Conservation (phyloP, 2,888 invertebrate species). For the Suillia variegata region DNA sequence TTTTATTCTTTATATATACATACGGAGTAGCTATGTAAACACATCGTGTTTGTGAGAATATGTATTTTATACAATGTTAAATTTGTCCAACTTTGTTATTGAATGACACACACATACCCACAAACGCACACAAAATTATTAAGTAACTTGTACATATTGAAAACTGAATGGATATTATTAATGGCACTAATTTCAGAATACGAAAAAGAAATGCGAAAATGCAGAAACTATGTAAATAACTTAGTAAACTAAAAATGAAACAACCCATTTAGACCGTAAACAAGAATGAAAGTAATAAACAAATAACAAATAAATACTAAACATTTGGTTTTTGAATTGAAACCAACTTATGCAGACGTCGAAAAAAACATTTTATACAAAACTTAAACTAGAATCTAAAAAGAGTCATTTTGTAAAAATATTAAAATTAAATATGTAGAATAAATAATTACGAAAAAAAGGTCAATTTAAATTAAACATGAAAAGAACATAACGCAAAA, state of each 20-base stretch:
- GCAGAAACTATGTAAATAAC: neutral
- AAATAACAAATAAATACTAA: neutral
- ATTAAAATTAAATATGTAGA: neutral
- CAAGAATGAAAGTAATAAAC: neutral
- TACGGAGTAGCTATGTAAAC: too few species aligned
- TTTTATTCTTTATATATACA: too few species aligned
- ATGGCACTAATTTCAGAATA: too few species aligned
- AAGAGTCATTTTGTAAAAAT: neutral
- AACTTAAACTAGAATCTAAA: neutral
- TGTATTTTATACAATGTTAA: too few species aligned
- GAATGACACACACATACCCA: too few species aligned
- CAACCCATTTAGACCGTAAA: too few species aligned
- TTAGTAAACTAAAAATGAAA: neutral
- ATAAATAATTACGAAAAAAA: neutral
- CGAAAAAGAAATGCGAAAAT: conserved; percentile 13
- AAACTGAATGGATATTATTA: neutral
- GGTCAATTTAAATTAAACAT: neutral
- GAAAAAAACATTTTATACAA: neutral
- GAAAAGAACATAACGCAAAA: neutral
- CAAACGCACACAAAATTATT: too few species aligned
- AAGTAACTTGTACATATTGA: neutral
- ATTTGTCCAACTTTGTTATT: too few species aligned
- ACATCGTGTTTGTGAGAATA: too few species aligned
- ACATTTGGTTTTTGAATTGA: neutral
- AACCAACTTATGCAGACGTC: too few species aligned